Evolutionary conservation across 2,797 vertebrate genomes (phyloP), one percentile per base, ranked within the genome.

Genomic region (Sebastes kiyomatsui): DNA sequence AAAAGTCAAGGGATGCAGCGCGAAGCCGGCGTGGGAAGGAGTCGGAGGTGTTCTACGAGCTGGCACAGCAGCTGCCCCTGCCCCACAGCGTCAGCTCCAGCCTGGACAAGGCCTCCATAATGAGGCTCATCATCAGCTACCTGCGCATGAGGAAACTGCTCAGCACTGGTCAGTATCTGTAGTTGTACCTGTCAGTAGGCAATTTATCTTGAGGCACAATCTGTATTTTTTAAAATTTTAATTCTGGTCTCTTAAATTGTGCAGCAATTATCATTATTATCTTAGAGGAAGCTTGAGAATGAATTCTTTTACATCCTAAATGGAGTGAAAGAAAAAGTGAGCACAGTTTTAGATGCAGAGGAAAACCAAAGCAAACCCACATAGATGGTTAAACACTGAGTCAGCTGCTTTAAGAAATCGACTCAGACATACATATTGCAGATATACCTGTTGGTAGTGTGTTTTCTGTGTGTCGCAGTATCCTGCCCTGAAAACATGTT

Each of bases 111-210:
- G 98, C 99, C 8, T 99, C 99, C 66, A 97, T 99, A 85, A 99
- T 99, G 97, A 97, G 99, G 71, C 97, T 99, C 62, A 96, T 97
- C 84, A 99, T 99, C 95, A 99, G 98, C 92, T 99, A 99, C 94
- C 92, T 99, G 92, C 97, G 97, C 75, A 96, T 99, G 95, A 97
- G 97, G 60, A 98, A 97, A 82, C 94, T 99, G 71, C 96, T 99
- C 11, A 95, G 93, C 92, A 92, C 95, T 65, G 97, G 99, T 99
- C 65, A 96, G 96, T 89, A 65, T 55, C 64, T 82, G 25, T 54
- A 30, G 27, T n/a, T 52, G 2, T 13, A 27, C 11, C 5, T 3
- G 8, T 35, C 16, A 16, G 14, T 22, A 8, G 25, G 25, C 3
- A 10, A 18, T 64, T 74, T 38, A 55, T 10, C 6, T 30, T 38